Percentiles rank a stretch among this genome's conserved stretches.
Evolutionary conservation across 64 coral and sea anemone species (phyloP).

Genomic region (Acropora yongei): DNA sequence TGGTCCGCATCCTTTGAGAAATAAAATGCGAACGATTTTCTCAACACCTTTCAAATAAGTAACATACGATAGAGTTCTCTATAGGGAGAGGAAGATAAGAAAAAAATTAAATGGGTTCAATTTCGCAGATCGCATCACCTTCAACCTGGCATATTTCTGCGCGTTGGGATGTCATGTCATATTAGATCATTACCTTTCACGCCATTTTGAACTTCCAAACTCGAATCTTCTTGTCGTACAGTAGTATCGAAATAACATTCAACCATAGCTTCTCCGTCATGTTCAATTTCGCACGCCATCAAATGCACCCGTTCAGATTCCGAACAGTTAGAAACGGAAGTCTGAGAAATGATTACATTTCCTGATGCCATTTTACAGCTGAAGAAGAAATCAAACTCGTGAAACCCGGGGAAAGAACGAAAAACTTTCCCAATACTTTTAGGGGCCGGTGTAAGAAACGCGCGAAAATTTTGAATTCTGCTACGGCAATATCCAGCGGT

Average conservation of each 20-base stretch:
- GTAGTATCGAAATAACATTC: slow-evolving; percentile 71
- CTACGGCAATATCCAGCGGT: neutral
- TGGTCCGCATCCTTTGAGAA: too few species aligned
- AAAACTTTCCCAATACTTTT: neutral
- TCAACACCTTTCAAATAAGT: too few species aligned
- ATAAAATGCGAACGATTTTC: too few species aligned
- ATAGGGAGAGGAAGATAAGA: too few species aligned
- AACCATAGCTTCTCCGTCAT: slow-evolving; percentile 73
- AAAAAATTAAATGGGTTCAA: too few species aligned
- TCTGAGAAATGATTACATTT: slow-evolving; percentile 12
- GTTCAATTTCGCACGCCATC: slow-evolving; percentile 84
- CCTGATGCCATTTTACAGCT: neutral
- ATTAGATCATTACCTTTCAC: neutral
- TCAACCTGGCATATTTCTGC: too few species aligned
- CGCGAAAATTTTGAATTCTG: neutral
- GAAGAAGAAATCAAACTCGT: neutral
- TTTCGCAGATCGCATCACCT: too few species aligned
- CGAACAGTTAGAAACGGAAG: slow-evolving; percentile 3
- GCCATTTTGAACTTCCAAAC: slow-evolving; percentile 30
- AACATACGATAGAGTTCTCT: too few species aligned
- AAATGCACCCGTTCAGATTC: slow-evolving; percentile 73
- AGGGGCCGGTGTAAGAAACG: neutral
- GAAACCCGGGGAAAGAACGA: neutral
- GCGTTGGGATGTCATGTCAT: too few species aligned
- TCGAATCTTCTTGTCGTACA: slow-evolving; percentile 49